These are phyloP conservation scores for Siderastrea siderea DNA, from an alignment of 92 coral and sea anemone species.

Conservation along the genomic window DNA sequence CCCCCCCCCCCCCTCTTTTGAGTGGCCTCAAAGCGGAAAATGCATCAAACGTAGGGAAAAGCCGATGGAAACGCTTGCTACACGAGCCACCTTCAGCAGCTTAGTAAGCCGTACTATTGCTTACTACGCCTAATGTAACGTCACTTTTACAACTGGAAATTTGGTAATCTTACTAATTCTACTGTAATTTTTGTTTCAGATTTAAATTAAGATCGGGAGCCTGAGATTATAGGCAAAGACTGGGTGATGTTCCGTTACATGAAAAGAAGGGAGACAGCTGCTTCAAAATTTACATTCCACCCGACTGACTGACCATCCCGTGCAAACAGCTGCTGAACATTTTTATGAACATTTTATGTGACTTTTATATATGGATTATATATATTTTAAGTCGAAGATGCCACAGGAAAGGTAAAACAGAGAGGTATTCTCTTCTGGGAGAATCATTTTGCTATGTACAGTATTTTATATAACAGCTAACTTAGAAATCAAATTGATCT, in stretches of 20 bases:
- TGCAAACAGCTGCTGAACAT: background rate
- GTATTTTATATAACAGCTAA: constrained; percentile 14
- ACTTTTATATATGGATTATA: constrained; percentile 26
- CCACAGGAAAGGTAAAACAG: background rate
- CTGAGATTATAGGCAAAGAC: background rate
- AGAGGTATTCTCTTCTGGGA: background rate
- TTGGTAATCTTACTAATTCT: too few relatives aligned
- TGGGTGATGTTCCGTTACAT: background rate
- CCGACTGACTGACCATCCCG: background rate
- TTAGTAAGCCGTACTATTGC: background rate
- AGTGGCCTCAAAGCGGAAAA: too few relatives aligned
- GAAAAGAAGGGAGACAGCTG: background rate
- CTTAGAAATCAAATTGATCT: background rate
- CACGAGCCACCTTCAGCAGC: too few relatives aligned
- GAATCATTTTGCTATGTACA: constrained; percentile 28
- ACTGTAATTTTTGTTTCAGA: background rate
- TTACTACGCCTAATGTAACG: too few relatives aligned
- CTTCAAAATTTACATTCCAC: background rate
- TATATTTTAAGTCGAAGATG: constrained; percentile 20
- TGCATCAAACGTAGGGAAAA: too few relatives aligned
- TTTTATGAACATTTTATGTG: constrained; percentile 19
- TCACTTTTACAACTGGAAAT: too few relatives aligned
- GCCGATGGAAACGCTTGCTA: too few relatives aligned
- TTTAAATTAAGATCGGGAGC: background rate
- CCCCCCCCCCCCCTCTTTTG: too few relatives aligned